These are phyloP conservation scores for Xiphydria camelus DNA, from an alignment of 2,888 invertebrate genomes.

Conservation along the genomic window DNA sequence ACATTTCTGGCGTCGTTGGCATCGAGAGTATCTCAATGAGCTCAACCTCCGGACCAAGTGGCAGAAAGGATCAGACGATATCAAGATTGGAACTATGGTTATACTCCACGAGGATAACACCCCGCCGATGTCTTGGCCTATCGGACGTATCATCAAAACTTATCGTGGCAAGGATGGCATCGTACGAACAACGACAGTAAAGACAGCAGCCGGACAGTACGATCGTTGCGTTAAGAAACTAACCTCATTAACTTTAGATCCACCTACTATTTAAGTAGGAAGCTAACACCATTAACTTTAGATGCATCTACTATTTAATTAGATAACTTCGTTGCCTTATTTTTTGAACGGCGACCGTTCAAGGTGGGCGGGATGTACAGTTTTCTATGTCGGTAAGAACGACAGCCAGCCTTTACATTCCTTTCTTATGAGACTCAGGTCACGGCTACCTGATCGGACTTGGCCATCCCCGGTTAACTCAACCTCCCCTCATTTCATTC, in stretches of 20 bases:
- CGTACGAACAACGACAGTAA: constrained; percentile 24
- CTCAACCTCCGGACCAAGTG: constrained; percentile 14
- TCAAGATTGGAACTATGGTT: constrained; percentile 15
- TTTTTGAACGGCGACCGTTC: too few species aligned
- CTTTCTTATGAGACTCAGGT: too few species aligned
- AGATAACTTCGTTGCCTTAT: too few species aligned
- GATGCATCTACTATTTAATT: too few species aligned
- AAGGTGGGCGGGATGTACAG: too few species aligned
- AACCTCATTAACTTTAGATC: constrained; percentile 6
- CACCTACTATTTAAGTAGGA: too few species aligned
- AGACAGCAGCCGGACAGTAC: constrained; percentile 19
- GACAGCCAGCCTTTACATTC: too few species aligned
- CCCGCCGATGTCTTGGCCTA: constrained; percentile 24
- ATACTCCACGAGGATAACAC: constrained; percentile 19
- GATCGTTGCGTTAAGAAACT: constrained; percentile 24
- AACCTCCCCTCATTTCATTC: too few species aligned
- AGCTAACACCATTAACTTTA: too few species aligned
- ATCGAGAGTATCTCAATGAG: constrained; percentile 17
- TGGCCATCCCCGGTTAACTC: too few species aligned
- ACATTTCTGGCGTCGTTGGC: constrained; percentile 20
- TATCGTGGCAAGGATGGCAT: constrained; percentile 28
- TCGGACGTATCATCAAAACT: constrained; percentile 21
- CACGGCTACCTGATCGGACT: too few species aligned
- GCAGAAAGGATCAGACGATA: constrained; percentile 6
- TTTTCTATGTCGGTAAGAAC: too few species aligned